Base-by-base conservation (phyloP, 2,113 vertebrate genomes). In the Poecile atricapillus region DNA sequence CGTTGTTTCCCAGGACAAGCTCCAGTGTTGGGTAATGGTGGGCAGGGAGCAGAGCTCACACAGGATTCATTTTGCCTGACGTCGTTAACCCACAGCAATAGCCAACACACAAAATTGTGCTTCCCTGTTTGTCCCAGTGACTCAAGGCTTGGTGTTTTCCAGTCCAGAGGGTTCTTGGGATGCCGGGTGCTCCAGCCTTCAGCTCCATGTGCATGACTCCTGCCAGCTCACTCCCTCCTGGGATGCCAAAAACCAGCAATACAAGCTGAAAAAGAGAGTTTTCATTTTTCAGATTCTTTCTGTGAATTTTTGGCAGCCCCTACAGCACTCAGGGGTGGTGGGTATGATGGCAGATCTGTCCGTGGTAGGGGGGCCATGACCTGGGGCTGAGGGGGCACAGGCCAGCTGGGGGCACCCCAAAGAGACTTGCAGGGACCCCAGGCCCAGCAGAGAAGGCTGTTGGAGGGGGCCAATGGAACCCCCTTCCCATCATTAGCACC, bases 151-250 rank as follows among this genome's bases (percentile, higher is more conserved):
- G 84, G 44, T 63, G 55, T 55, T 55, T 79, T 87, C 87, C 27
- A 2, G 31, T 52, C 24, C 4, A 6, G 49, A 59, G 11, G 33
- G 81, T 56, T 91, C 44, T 49, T 1, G 3, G 31, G 43, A 5
- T 28, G 60, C 46, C 2, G 24, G 11, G n/a, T 27, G 28, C 74
- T 75, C 24, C 47, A 35, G 6, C 8, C 19, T 43, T 5, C 0
- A 37, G 27, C 68, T 56, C 65, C 1, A 3, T 0, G 3, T 52
- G 41, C 49, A 13, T 0, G 0, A 64, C 7, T 53, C 11, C 49
- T 62, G 28, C 28, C 84, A 44, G 52, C 33, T 81, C 5, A 0
- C n/a, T 30, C 22, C 44, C 28, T 65, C 43, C 50, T 20, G n/a
- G 70, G n/a, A 27, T 46, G 43, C 28, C 28, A 31, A 41, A 87